Evolutionary conservation across 2,113 vertebrate species (phyloP).

Genomic region (Gorsachius goisagi): DNA sequence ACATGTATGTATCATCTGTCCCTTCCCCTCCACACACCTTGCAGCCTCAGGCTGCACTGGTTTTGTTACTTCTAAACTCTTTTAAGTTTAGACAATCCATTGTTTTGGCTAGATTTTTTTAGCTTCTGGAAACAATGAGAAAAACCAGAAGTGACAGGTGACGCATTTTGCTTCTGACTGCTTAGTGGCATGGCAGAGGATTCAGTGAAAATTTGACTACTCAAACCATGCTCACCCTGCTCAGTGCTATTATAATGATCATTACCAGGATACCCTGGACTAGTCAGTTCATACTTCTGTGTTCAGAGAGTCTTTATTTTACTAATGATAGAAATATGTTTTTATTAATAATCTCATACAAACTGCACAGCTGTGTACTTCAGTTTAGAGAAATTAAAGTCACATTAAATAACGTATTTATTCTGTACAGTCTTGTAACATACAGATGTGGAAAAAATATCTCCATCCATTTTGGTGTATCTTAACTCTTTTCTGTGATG

Average conservation of each 20-base stretch:
- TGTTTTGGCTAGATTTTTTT: neutral
- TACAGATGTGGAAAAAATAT: neutral
- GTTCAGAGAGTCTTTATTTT: neutral
- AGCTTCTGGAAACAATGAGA: neutral
- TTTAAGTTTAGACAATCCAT: neutral
- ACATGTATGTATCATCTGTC: neutral
- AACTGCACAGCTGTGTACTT: neutral
- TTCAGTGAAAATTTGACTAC: neutral
- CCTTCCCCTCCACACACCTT: neutral
- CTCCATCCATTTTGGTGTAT: neutral
- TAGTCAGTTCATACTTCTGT: neutral
- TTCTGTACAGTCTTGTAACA: neutral
- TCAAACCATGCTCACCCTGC: neutral
- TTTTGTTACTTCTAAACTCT: neutral
- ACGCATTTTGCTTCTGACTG: neutral
- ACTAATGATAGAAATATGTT: neutral
- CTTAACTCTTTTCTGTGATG: neutral
- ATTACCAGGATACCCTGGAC: neutral
- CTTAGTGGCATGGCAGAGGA: neutral
- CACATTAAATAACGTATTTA: neutral
- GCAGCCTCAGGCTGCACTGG: neutral
- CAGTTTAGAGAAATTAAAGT: neutral
- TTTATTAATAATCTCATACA: neutral
- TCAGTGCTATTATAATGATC: neutral
- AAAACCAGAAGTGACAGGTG: accelerated